Base-by-base conservation (phyloP, 2,888 invertebrate genomes). In the Orthosia gothica region DNA sequence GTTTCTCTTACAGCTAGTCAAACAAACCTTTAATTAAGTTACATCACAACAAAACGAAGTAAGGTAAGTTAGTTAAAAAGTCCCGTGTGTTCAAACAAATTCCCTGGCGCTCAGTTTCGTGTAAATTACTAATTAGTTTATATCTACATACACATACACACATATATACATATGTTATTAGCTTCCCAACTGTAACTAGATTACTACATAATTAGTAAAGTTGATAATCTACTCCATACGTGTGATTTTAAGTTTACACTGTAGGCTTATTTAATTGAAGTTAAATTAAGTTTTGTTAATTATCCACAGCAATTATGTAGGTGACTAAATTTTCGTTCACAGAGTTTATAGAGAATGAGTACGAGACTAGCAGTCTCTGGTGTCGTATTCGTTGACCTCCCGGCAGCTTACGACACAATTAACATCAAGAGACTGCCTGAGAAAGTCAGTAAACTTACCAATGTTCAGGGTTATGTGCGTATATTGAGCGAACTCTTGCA, bases 281-380 rank as follows among this genome's bases (percentile, higher is more conserved):
- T 59, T 55, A 68, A 55, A 64, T 52, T 23, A 45, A 47, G 20
- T 79, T 79, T 45, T 9, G 57, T 50, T 77, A 45, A 69, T 57
- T 50, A 26, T 15, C 5, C 7, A 76, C 20, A 16, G 2, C 9
- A 49, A 26, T 23, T 23, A 59, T 15, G n/a, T 40, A 40, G 7
- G 40, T 9, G 40, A 0, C 32, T 32, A 32, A 32, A 32, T 32
- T 5, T 32, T 7, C 1, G 32, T 32, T 32, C 32, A 32, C 32
- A 32, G 32, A 32, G 32, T 32, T 32, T 32, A 32, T 32, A 32
- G 32, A 32, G 5, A 32, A 32, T 32, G 32, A 7, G 5, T 32
- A 32, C 32, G 32, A 32, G 32, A 7, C 4, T 26, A 26, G 26
- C 26, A 26, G 26, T 26, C 26, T 26, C 26, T 26, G 26, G 26